Evolutionary conservation across 64 coral and sea anemone species (phyloP), one percentile per base, ranked within the genome.

Genomic region (Exaiptasia diaphana): DNA sequence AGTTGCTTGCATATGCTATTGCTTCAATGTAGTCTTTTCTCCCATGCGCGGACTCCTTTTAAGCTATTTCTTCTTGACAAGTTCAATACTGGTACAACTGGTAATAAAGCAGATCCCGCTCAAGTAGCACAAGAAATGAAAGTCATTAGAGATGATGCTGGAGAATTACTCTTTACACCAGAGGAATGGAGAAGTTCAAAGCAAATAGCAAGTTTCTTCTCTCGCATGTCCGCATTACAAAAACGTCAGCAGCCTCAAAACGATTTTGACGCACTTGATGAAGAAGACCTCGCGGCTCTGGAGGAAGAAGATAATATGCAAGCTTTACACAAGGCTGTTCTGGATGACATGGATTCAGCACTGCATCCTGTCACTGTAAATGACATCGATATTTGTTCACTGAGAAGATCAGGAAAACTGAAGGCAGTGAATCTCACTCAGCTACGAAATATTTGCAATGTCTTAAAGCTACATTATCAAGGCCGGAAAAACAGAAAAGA

Each of bases 181-280:
- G 60, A 64, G 7, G 69, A 86, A 31, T 86, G 83, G 71, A 68
- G 82, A 31, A 75, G 39, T 50, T 32, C 71, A 53, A 65, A 86
- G 73, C 83, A 86, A 34, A 85, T 85, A 71, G 48, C 68, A 59
- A 85, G 82, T 73, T 85, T 85, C 69, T 85, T 85, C 54, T 86
- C 57, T 15, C 58, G 71, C 44, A 65, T 86, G 71, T 76, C 71
- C 76, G 71, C 83, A 33, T 71, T 86, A 30, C 83, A 76, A 32
- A 40, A 74, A 67, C 83, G 65, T 20, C 56, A 76, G 43, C 38
- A 49, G 38, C 55, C 71, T 28, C 71, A 86, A 63, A 86, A 14
- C 67, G 83, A 86, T 38, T 43, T 74, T 39, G 59, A 85, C 42
- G 32, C 64, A 68, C 54, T 64, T 28, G 69, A 64, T 36, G 71